Evolutionary conservation across 2,888 invertebrate genomes (phyloP), one percentile per base, ranked within the genome.

Genomic region (Tachina grossa): DNA sequence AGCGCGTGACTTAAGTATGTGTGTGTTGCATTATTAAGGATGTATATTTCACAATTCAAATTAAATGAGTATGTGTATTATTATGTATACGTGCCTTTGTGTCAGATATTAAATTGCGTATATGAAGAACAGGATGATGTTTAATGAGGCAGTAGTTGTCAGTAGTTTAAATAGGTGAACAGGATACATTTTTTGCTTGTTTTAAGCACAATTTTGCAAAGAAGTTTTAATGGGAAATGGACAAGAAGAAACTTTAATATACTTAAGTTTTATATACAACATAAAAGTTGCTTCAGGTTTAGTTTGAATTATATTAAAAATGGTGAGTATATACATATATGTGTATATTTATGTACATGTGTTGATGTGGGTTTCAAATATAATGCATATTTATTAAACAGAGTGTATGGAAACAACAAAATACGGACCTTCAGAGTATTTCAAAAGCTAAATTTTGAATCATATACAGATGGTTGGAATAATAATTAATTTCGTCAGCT

Each of bases 101-200:
- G 9, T 19, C 39, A 43, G n/a, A 63, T 53, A 63, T 57, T 71
- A 71, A 76, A 76, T 63, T 63, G 76, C 69, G 41, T 57, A 76
- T 71, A 31, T 31, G 57, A 76, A 65, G 57, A 82, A 57, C 76
- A 55, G 81, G 47, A 82, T 75, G 69, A 69, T 69, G 19, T 61
- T 69, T 31, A 55, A 75, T 63, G 55, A 61, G 47, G 61, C 61
- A 63, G 53, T 16, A 43, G 59, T 61, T 61, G 47, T 53, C 41
- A 79, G 22, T 22, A 22, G 22, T 57, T 66, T 22, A 49, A 49
- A 55, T 49, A 22, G 9, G 13, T 22, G 49, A 49, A 43, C 72
- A 41, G 19, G n/a, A 22, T 43, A 47, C 1, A 65, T 3, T 31
- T 31, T 31, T 31, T 47, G 45, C 6, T 22, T 45, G 2, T 61